These are phyloP conservation scores for Rotaria socialis DNA, from an alignment of 2,888 invertebrate species.

Conservation along the genomic window DNA sequence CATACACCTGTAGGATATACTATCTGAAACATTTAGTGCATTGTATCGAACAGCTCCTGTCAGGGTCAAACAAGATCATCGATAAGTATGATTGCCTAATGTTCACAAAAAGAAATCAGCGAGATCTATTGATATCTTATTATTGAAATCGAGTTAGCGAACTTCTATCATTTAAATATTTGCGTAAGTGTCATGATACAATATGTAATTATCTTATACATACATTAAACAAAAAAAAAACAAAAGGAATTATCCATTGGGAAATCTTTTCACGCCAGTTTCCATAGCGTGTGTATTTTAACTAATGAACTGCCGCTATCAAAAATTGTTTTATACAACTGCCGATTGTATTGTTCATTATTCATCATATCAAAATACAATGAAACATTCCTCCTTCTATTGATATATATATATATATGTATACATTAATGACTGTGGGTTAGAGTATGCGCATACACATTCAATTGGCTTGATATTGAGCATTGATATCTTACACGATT, in stretches of 20 bases:
- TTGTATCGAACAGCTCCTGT: neutral
- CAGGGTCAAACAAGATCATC: neutral
- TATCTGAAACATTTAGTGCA: neutral
- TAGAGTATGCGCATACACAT: neutral
- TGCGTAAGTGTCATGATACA: neutral
- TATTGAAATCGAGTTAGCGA: neutral
- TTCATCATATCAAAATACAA: neutral
- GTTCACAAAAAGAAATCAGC: neutral
- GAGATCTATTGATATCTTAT: neutral
- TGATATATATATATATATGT: neutral
- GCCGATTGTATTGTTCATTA: neutral
- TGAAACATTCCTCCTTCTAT: neutral
- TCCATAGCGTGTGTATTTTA: neutral
- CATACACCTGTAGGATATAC: neutral
- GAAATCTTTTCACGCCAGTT: neutral
- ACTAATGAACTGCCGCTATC: neutral
- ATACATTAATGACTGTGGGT: neutral
- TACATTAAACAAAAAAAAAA: neutral
- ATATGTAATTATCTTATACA: neutral
- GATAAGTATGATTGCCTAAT: neutral
- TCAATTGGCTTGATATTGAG: neutral
- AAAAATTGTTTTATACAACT: neutral
- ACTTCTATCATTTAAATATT: neutral
- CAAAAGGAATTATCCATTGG: neutral
- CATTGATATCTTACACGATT: neutral